Base-by-base conservation (phyloP, 1,140 invertebrate genomes). In the Rhagoletis zephyria region DNA sequence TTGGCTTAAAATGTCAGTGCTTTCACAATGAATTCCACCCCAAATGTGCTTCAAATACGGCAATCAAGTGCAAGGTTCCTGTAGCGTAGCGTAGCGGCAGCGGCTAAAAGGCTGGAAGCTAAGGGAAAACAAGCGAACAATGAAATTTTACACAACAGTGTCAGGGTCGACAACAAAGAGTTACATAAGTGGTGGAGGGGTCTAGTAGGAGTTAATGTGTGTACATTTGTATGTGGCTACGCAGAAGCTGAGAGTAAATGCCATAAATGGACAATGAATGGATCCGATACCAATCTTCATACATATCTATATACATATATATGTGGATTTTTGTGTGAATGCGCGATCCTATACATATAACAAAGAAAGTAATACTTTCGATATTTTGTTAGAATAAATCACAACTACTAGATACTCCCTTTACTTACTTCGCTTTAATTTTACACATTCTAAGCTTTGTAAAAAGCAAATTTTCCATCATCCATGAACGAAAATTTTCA, bases 131-230 rank as follows among this genome's bases (percentile, higher is more conserved):
- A 56, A n/a, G 48, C 9, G 74, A 81, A 81, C 51, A 81, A 81
- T 81, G 74, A 81, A 81, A 81, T 56, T 81, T 81, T 56, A 77
- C 74, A 14, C 74, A 81, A 14, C 74, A 56, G 48, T 81, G 74
- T 81, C 74, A 81, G 74, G 74, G 48, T 81, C 74, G 48, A 51
- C n/a, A 56, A 81, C 74, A 81, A 81, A 56, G 74, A 81, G 14
- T 56, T 74, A 10, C 48, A 30, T 14, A 40, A 45, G 65, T 30
- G 30, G 30, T 30, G 30, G 9, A 6, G 61, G 12, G 61, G 61
- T 63, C 61, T 7, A n/a, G 4, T 14, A 63, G 61, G 12, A 63
- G 12, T 63, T 0, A 56, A 81, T 10, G 9, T 77, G 56, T 19
- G 5, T 59, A 19, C 3, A 7, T 3, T 10, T 56, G 48, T 81